Conservation (phyloP, 2,113 vertebrate genomes). For the Edolisoma coerulescens region DNA sequence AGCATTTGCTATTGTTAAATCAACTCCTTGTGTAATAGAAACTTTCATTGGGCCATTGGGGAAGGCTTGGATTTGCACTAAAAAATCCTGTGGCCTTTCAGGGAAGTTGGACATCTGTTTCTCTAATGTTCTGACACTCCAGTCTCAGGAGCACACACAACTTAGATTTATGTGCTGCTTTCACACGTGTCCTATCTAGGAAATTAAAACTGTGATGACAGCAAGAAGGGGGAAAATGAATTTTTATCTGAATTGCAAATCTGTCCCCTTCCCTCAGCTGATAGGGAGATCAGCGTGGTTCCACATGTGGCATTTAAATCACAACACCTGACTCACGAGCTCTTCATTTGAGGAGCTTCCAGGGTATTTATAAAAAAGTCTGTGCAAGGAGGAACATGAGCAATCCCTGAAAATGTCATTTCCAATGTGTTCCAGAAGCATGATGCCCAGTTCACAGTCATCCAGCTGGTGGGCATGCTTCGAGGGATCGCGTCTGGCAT, state of each 20-base stretch:
- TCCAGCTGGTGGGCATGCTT: conserved; percentile 89
- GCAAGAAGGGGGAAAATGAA: background rate
- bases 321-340: fast-evolving
- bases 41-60: background rate
- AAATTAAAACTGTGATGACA: background rate
- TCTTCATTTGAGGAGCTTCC: background rate
- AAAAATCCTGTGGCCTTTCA: background rate
- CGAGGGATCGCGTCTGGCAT: conserved; percentile 88
- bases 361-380: background rate
- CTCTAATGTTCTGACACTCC: background rate
- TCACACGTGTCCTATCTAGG: background rate
- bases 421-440: conserved; percentile 83
- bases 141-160: background rate
- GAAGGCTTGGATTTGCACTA: conserved; percentile 1
- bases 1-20: background rate
- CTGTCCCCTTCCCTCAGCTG: background rate
- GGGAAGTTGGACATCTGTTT: background rate
- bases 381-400: background rate
- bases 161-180: background rate
- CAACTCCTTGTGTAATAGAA: background rate
- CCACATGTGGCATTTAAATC: background rate
- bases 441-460: conserved; percentile 96
- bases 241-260: conserved; percentile 7
- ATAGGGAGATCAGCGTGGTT: background rate
- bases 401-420: background rate